Percentiles rank a stretch among this genome's conserved stretches.
Evolutionary conservation across 53 echinoderm and acorn worm genomes (phyloP).

Genomic region (Crossaster papposus): DNA sequence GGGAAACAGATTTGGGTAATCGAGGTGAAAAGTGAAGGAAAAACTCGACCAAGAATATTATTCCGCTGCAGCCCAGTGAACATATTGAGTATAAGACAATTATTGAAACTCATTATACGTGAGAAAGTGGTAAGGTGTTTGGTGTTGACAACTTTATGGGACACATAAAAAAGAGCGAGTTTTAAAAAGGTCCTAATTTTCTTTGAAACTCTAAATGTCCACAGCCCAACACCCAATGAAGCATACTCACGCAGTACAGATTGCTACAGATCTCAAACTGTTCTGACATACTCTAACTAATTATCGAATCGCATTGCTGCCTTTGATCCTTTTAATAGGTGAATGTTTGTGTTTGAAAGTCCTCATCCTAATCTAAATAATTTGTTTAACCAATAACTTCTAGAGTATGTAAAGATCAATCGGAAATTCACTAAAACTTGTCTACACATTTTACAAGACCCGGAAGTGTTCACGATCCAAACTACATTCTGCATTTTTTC

Average conservation of each 20-base stretch:
- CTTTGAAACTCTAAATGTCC: not conserved
- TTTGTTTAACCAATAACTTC: conserved; percentile 22
- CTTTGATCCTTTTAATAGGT: not conserved
- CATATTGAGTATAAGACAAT: not conserved
- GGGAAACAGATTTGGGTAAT: too few relatives aligned
- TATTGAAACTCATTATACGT: not conserved
- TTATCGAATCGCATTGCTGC: not conserved
- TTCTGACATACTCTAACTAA: not conserved
- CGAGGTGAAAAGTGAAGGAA: too few relatives aligned
- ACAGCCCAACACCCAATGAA: not conserved
- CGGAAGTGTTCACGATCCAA: conserved; percentile 52
- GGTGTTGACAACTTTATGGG: not conserved
- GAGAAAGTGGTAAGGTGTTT: not conserved
- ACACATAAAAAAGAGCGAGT: not conserved
- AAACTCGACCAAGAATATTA: too few relatives aligned
- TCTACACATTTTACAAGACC: conserved; percentile 41
- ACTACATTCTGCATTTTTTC: conserved; percentile 23
- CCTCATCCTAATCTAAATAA: not conserved
- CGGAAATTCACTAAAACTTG: not conserved
- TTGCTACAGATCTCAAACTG: not conserved
- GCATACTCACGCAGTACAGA: not conserved
- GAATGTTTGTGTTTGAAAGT: not conserved
- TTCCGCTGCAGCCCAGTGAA: not conserved
- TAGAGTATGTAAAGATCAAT: conserved; percentile 50
- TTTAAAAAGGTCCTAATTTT: not conserved